Percentiles rank a stretch among this genome's conserved stretches.
Evolutionary conservation across 2,797 vertebrate species (phyloP).

Genomic region (Poeciliopsis gracilis): DNA sequence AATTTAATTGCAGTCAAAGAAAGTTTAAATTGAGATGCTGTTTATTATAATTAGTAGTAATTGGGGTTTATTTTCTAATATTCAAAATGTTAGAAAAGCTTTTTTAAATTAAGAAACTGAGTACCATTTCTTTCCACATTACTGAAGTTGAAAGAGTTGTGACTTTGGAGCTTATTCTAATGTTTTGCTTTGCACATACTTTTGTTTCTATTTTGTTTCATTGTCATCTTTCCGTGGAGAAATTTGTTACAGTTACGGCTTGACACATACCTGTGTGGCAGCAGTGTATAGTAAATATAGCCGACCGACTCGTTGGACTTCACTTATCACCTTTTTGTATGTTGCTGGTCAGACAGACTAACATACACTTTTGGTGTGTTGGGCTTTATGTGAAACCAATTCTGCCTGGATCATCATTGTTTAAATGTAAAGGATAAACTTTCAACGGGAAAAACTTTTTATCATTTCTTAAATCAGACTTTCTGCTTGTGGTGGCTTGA

Average conservation of each 20-base stretch:
- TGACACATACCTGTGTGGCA: constrained; percentile 15
- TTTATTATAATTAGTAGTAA: too few species aligned
- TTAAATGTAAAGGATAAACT: not conserved
- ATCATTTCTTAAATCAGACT: not conserved
- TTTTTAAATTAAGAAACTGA: too few species aligned
- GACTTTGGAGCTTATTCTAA: not conserved
- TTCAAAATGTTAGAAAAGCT: too few species aligned
- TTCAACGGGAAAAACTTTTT: constrained; percentile 1
- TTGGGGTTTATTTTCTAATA: too few species aligned
- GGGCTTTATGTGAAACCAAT: not conserved
- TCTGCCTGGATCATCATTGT: not conserved
- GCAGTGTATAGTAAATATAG: constrained; percentile 59
- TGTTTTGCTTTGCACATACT: constrained; percentile 23
- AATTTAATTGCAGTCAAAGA: too few species aligned
- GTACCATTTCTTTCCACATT: too few species aligned
- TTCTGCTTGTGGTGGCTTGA: constrained; percentile 20
- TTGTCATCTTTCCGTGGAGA: constrained; percentile 1
- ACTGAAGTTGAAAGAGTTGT: not conserved
- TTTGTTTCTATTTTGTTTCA: constrained; percentile 24
- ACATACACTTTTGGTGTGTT: constrained; percentile 1
- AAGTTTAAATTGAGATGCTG: too few species aligned
- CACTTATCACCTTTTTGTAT: constrained; percentile 19
- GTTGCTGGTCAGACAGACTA: constrained; percentile 14
- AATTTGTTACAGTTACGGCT: constrained; percentile 20
- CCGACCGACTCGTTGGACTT: not conserved